Conservation (phyloP, 2,113 vertebrate species). For the Theropithecus gelada region DNA sequence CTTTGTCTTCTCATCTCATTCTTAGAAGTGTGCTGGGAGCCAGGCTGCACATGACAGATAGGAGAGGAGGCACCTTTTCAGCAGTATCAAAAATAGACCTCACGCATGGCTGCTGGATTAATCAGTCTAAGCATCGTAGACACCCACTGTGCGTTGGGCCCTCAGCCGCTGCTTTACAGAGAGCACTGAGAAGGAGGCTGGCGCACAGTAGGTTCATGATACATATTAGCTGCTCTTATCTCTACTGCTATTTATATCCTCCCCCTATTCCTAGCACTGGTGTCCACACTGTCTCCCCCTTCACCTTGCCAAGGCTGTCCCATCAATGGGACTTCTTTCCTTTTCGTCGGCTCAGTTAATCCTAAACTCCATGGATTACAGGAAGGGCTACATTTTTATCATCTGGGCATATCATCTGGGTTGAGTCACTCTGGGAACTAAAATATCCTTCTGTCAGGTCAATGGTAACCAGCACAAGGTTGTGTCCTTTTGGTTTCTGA, state of each 20-base stretch:
- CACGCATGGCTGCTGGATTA: too few species aligned
- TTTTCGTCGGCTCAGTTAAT: neutral
- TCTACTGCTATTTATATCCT: neutral
- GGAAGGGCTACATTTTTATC: accelerated
- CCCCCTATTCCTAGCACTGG: neutral
- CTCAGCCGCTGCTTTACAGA: neutral
- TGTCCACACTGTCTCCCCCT: neutral
- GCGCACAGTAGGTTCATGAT: neutral
- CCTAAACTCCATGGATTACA: neutral
- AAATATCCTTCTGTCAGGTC: neutral
- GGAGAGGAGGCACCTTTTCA: neutral
- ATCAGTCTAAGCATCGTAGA: neutral
- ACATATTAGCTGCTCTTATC: neutral
- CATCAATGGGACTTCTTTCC: neutral
- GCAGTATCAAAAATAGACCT: neutral
- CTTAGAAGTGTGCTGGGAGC: neutral
- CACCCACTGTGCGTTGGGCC: neutral
- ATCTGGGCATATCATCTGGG: neutral
- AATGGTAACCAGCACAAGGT: accelerated
- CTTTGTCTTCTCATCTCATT: neutral
- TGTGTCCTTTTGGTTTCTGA: neutral
- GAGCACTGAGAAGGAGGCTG: neutral
- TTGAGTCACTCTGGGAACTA: neutral
- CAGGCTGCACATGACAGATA: neutral
- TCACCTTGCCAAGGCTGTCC: neutral